Conservation (phyloP, 1,140 invertebrate species). For the Pinna nobilis region DNA sequence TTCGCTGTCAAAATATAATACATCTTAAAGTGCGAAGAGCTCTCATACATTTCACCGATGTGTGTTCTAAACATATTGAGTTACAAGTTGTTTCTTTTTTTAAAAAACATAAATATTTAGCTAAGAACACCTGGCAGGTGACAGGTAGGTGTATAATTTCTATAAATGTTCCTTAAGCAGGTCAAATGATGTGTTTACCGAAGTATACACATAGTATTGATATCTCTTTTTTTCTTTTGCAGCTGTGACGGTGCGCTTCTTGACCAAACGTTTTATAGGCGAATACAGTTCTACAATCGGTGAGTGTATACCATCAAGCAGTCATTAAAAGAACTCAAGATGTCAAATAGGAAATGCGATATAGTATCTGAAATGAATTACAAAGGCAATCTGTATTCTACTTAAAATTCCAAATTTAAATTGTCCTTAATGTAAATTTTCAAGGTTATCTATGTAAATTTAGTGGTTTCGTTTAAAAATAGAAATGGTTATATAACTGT, state of each 20-base stretch:
- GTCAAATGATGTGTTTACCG: background rate
- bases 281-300: conserved; percentile 66
- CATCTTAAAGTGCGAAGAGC: background rate
- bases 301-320: conserved; percentile 30
- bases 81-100: background rate
- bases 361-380: background rate
- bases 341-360: background rate
- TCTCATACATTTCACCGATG: background rate
- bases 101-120: background rate
- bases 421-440: background rate
- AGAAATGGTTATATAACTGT: too few relatives aligned
- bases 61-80: conserved; percentile 1
- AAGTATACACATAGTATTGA: background rate
- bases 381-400: background rate
- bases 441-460: background rate
- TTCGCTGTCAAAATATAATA: too few relatives aligned
- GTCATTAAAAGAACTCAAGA: background rate
- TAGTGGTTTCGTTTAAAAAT: background rate
- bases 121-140: background rate
- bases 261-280: conserved; percentile 67
- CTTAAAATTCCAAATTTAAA: background rate
- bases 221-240: conserved; percentile 43
- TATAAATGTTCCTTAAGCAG: background rate
- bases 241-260: conserved; percentile 67
- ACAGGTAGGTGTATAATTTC: background rate